These are phyloP conservation scores for Calyptommatus sinebrachiatus DNA, from an alignment of 2,113 vertebrate species.

Conservation along the genomic window DNA sequence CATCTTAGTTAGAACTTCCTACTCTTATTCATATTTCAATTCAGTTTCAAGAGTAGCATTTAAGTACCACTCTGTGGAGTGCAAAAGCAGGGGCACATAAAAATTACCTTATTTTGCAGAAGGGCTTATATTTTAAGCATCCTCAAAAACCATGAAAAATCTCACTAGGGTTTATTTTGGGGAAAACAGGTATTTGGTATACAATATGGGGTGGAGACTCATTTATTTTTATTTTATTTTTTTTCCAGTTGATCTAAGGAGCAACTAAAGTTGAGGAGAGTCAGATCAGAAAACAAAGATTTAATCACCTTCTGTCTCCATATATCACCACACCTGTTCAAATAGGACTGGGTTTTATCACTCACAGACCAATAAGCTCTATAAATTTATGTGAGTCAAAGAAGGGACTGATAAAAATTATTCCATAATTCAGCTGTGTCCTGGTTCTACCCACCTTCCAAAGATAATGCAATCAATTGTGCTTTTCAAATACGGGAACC, in stretches of 20 bases:
- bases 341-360: neutral
- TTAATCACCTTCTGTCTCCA: neutral
- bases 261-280: neutral
- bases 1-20: neutral
- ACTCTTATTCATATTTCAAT: neutral
- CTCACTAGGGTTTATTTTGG: neutral
- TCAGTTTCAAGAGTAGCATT: neutral
- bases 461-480: too few species aligned
- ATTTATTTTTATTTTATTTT: too few species aligned
- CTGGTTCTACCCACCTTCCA: too few species aligned
- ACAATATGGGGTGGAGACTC: too few species aligned
- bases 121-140: too few species aligned
- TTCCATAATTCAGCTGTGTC: neutral
- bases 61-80: too few species aligned
- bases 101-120: too few species aligned
- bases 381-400: too few species aligned
- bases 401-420: neutral
- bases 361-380: neutral
- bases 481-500: too few species aligned
- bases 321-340: neutral
- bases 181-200: neutral
- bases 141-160: neutral
- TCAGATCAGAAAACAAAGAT: neutral
- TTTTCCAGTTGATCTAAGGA: neutral
- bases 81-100: too few species aligned